These are phyloP conservation scores for Dendrocincla tyrannina DNA, from an alignment of 2,797 vertebrate genomes.

Conservation along the genomic window DNA sequence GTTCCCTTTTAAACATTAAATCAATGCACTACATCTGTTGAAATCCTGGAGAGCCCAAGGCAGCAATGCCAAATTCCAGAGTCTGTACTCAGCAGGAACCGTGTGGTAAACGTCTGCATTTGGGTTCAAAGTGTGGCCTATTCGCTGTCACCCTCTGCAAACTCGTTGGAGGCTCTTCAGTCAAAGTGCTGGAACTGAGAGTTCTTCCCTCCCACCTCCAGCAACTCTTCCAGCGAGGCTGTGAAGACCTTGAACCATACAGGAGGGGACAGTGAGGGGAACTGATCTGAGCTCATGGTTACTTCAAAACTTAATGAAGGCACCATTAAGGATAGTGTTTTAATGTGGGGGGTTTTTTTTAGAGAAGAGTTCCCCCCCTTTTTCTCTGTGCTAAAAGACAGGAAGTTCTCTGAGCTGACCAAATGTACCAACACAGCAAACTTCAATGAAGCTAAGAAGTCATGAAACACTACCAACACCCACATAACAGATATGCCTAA, in stretches of 20 bases:
- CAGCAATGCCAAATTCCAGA: conserved; percentile 62
- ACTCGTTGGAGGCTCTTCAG: conserved; percentile 30
- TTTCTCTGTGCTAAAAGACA: neutral
- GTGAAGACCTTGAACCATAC: neutral
- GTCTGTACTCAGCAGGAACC: conserved; percentile 38
- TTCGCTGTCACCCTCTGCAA: conserved; percentile 17
- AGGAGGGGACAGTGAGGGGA: neutral
- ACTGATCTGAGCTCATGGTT: neutral
- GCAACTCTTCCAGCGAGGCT: neutral
- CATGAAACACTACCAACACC: neutral
- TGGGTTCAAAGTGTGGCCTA: conserved; percentile 43
- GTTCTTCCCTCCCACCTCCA: neutral
- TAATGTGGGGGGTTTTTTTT: neutral
- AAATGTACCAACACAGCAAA: neutral
- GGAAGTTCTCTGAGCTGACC: neutral
- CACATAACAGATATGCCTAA: neutral
- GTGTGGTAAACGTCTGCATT: conserved; percentile 8
- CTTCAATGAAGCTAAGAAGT: neutral
- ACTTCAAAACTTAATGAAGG: neutral
- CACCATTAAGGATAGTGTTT: neutral
- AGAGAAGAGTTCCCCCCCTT: neutral
- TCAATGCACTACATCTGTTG: conserved; percentile 65
- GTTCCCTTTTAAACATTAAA: conserved; percentile 60
- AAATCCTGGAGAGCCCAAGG: conserved; percentile 63
- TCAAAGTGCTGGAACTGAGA: neutral